Conservation (phyloP, 2,113 vertebrate species). For the Pedetes capensis region DNA sequence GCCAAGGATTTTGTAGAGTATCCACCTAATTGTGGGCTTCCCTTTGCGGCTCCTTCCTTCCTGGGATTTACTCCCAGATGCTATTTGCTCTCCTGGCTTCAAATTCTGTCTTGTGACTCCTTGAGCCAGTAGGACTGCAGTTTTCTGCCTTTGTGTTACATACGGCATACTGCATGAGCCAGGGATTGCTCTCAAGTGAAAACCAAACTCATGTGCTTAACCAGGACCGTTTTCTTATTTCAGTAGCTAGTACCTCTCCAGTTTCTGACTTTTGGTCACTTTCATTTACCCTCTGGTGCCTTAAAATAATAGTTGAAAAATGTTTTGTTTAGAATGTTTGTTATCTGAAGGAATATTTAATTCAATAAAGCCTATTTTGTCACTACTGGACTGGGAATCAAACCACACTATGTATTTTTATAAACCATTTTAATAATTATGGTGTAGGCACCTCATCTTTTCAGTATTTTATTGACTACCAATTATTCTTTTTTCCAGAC, state of each 20-base stretch:
- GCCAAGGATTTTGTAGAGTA: background rate
- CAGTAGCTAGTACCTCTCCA: background rate
- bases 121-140: background rate
- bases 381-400: background rate
- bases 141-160: background rate
- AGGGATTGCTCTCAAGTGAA: background rate
- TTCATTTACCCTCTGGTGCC: background rate
- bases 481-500: background rate
- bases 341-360: background rate
- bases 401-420: background rate
- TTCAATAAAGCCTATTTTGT: background rate
- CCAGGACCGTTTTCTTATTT: background rate
- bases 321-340: background rate
- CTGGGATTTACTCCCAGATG: background rate
- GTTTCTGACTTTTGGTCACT: background rate
- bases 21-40: background rate
- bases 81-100: background rate
- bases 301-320: background rate
- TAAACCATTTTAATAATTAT: background rate
- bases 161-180: accelerated
- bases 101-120: background rate
- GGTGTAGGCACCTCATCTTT: background rate
- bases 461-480: background rate
- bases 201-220: background rate
- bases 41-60: background rate